A percentile compares a stretch with the other conserved stretches of the same genome.
phyloP scores from a whole-genome alignment of 2,888 invertebrate species.

The Ariolimax columbianus region DNA sequence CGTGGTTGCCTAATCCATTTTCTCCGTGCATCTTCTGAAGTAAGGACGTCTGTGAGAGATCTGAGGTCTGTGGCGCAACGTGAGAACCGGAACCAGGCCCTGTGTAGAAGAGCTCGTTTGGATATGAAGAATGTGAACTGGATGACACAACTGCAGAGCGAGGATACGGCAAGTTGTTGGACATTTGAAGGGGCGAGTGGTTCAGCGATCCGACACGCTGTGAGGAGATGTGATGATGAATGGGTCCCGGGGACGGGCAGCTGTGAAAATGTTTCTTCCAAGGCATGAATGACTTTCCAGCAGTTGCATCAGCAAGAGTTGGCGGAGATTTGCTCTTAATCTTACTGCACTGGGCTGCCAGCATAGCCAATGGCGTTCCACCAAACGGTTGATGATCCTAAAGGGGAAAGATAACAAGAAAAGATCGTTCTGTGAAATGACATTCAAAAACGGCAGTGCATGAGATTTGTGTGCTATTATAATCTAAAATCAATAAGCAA shows the following conservation, averaged over 20 bases:
- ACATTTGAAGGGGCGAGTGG: conserved; percentile 10
- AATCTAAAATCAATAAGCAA: not conserved
- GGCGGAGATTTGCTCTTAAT: conserved; percentile 96
- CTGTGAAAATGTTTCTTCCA: conserved; percentile 66
- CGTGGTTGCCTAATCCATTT: conserved; percentile 55
- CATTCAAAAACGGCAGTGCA: too few species aligned
- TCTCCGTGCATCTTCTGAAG: conserved; percentile 72
- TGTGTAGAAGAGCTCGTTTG: conserved; percentile 87
- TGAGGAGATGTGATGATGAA: conserved; percentile 63
- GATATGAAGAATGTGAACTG: conserved; percentile 53
- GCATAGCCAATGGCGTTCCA: conserved; percentile 93
- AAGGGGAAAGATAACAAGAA: conserved; percentile 45
- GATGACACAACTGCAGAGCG: conserved; percentile 52
- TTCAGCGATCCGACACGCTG: conserved; percentile 49
- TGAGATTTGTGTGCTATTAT: not conserved
- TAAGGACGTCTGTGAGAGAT: conserved; percentile 64
- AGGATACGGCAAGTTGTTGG: conserved; percentile 47
- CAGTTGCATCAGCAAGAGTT: conserved; percentile 95
- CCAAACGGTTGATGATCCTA: conserved; percentile 74
- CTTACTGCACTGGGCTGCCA: conserved; percentile 98
- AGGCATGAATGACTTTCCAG: conserved; percentile 85
- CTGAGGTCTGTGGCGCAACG: not conserved
- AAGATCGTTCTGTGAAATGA: not conserved
- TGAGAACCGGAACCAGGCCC: conserved; percentile 76
- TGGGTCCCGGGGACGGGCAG: conserved; percentile 57